Percentiles rank a stretch among this genome's conserved stretches.
Evolutionary conservation across 1,140 invertebrate species (phyloP).

Genomic region (Panagrolaimus sp.): DNA sequence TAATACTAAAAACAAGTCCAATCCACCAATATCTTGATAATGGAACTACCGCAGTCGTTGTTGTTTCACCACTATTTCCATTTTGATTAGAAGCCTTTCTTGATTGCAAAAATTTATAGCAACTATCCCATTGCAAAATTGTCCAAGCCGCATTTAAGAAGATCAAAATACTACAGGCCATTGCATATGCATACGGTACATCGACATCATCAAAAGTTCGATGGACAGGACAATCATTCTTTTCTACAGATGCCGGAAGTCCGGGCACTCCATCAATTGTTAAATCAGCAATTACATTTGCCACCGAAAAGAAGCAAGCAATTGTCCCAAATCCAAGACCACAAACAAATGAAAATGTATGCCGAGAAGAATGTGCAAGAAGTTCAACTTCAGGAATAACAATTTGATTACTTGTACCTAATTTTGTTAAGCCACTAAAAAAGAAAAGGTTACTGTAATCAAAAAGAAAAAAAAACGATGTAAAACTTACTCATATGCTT

Average conservation of each 20-base stretch:
- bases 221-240: background rate
- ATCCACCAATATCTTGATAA: background rate
- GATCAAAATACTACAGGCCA: background rate
- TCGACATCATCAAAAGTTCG: slow-evolving; percentile 4
- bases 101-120: background rate
- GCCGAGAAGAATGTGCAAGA: background rate
- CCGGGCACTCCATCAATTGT: background rate
- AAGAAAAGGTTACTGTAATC: background rate
- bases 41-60: background rate
- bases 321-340: slow-evolving; percentile 10
- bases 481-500: slow-evolving; percentile 7
- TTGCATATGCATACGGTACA: slow-evolving; percentile 16
- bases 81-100: background rate
- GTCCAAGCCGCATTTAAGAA: slow-evolving; percentile 13
- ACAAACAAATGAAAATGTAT: slow-evolving; percentile 11
- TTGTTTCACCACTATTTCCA: background rate
- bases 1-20: slow-evolving; percentile 12
- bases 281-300: slow-evolving; percentile 11
- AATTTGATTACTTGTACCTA: slow-evolving; percentile 9
- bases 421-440: background rate
- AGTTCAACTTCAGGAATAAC: background rate
- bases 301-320: slow-evolving; percentile 3
- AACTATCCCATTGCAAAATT: slow-evolving; percentile 4
- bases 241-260: slow-evolving; percentile 1
- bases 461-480: background rate